A percentile compares a stretch with the other conserved stretches of the same genome.
Conservation (phyloP, 2,113 vertebrate genomes). For the Burhinus oedicnemus region DNA sequence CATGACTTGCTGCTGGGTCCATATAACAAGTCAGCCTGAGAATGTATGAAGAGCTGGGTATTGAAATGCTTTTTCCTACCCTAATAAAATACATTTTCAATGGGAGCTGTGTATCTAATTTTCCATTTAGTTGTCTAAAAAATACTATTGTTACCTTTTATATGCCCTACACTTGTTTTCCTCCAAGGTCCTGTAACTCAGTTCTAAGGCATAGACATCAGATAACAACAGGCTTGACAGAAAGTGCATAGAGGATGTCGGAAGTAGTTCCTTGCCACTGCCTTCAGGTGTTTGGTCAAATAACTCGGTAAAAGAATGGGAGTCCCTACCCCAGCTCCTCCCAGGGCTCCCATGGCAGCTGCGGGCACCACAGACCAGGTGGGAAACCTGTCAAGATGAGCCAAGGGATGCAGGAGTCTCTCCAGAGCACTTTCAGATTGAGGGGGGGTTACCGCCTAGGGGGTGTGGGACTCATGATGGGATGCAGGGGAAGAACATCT, state of each 20-base stretch:
- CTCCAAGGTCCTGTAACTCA: not conserved
- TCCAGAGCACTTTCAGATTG: not conserved
- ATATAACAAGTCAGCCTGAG: not conserved
- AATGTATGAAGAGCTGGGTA: not conserved
- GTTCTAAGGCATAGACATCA: not conserved
- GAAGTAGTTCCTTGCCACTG: not conserved
- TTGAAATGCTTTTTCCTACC: not conserved
- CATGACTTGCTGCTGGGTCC: not conserved
- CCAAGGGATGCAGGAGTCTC: not conserved
- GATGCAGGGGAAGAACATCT: not conserved
- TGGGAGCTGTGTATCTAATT: not conserved
- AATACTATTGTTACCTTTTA: not conserved
- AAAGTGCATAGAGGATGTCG: not conserved
- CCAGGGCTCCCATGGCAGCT: not conserved
- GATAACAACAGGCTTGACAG: not conserved
- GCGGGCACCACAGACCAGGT: fast-evolving
- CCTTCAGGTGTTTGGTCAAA: not conserved
- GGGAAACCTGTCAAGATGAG: not conserved
- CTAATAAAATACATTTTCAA: not conserved
- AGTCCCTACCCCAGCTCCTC: not conserved
- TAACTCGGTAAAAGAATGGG: not conserved
- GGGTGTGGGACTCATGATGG: not conserved
- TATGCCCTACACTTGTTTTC: not conserved
- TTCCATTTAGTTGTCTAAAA: not conserved
- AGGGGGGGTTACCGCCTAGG: not conserved